Evolutionary conservation across 2,888 invertebrate genomes (phyloP).

Genomic region (Chironomus tentans): DNA sequence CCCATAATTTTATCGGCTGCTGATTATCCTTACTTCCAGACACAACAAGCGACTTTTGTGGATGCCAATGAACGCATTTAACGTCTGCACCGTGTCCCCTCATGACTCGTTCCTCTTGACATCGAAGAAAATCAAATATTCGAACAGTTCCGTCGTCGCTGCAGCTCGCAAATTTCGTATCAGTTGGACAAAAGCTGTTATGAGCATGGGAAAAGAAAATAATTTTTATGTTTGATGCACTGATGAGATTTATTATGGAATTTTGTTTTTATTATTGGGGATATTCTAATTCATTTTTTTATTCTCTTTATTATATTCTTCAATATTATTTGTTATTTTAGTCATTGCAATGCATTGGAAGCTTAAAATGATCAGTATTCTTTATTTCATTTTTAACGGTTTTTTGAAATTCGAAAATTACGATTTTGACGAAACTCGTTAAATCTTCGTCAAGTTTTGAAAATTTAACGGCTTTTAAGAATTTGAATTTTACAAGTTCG

Average conservation of each 20-base stretch:
- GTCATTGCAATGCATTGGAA: too few species aligned
- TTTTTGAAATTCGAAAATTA: background rate
- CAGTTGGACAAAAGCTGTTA: slow-evolving; percentile 95
- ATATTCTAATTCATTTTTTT: background rate
- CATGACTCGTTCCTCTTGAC: slow-evolving; percentile 89
- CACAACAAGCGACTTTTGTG: slow-evolving; percentile 90
- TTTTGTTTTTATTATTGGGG: background rate
- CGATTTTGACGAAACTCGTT: too few species aligned
- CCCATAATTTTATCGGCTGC: slow-evolving; percentile 99
- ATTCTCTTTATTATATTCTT: background rate
- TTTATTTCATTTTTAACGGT: too few species aligned
- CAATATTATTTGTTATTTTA: too few species aligned
- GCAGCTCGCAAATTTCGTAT: slow-evolving; percentile 97
- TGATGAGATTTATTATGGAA: background rate
- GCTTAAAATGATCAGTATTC: too few species aligned
- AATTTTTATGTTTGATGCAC: background rate
- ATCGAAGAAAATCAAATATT: slow-evolving; percentile 97
- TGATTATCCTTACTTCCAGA: slow-evolving; percentile 99
- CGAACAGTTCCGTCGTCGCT: slow-evolving; percentile 98
- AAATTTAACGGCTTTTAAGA: too few species aligned
- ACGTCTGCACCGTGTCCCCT: slow-evolving; percentile 97
- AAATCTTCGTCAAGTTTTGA: too few species aligned
- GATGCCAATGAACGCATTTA: slow-evolving; percentile 99
- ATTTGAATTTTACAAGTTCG: too few species aligned
- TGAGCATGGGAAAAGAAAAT: slow-evolving; percentile 19